These are phyloP conservation scores for Todiramphus chloris DNA, from an alignment of 2,113 vertebrate genomes.

Conservation along the genomic window DNA sequence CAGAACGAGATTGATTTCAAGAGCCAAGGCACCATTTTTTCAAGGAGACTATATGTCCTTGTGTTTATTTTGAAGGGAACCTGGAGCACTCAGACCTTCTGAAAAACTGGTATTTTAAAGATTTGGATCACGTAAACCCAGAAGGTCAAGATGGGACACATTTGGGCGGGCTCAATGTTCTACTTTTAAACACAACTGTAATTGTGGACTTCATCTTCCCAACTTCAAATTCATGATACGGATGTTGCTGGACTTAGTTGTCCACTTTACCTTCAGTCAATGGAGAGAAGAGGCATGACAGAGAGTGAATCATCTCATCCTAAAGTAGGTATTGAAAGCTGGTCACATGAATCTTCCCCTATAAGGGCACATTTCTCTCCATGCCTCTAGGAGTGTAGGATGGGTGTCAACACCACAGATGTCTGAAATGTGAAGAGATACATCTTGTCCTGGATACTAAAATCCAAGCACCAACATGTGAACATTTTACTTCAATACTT, in stretches of 20 bases:
- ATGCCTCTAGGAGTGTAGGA: not conserved
- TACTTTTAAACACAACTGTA: not conserved
- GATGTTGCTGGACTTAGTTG: not conserved
- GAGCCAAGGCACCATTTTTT: not conserved
- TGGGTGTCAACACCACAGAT: slow-evolving; percentile 7
- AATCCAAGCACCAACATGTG: not conserved
- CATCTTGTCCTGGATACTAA: slow-evolving; percentile 3
- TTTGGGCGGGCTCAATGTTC: not conserved
- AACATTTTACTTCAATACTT: not conserved
- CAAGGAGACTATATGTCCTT: not conserved
- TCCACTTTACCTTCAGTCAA: not conserved
- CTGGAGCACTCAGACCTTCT: not conserved
- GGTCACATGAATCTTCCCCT: not conserved
- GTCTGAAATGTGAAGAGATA: not conserved
- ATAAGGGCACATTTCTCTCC: not conserved
- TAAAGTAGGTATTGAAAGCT: not conserved
- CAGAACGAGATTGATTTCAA: not conserved
- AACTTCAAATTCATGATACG: too few relatives aligned
- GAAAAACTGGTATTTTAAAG: not conserved
- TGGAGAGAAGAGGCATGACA: not conserved
- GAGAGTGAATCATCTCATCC: not conserved
- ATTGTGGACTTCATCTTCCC: not conserved
- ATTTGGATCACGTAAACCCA: not conserved
- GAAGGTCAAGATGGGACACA: not conserved
- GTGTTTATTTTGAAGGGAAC: not conserved